phyloP scores from a whole-genome alignment of 2,888 invertebrate genomes.

The Pyrgus malvae region DNA sequence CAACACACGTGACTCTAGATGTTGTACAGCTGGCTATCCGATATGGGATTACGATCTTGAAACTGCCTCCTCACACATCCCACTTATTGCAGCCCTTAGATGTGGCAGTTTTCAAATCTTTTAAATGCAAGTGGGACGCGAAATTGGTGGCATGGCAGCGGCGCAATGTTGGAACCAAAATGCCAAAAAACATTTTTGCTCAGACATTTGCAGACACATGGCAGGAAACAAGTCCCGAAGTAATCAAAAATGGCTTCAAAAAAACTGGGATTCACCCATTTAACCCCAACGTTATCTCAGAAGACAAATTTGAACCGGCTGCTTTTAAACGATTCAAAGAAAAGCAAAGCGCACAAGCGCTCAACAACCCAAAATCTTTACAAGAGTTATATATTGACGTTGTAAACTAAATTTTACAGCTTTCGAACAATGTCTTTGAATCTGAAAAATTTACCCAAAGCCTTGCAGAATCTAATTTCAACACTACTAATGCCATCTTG shows the following conservation, averaged over 20 bases:
- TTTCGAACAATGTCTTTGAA: no score
- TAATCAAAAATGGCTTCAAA: conserved; percentile 35
- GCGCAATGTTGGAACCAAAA: conserved; percentile 34
- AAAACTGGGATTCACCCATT: conserved; percentile 34
- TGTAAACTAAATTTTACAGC: conserved; percentile 13
- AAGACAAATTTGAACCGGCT: conserved; percentile 1
- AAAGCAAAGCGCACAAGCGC: neutral
- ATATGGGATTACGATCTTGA: conserved; percentile 35
- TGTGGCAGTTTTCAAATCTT: conserved; percentile 40
- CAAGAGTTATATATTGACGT: conserved; percentile 18
- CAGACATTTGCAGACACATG: no score
- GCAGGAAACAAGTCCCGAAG: conserved; percentile 12
- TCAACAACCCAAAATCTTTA: conserved; percentile 9
- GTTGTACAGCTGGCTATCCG: neutral
- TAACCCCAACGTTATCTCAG: conserved; percentile 11
- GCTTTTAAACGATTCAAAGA: conserved; percentile 19
- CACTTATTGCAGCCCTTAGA: conserved; percentile 44
- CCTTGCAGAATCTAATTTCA: no score
- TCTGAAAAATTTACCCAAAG: no score
- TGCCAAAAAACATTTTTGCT: conserved; percentile 27
- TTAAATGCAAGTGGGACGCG: conserved; percentile 36
- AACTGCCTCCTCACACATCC: conserved; percentile 44
- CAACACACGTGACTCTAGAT: conserved; percentile 34
- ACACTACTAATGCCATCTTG: no score
- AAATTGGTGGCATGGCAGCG: conserved; percentile 37